These are phyloP conservation scores for Spea multiplicata DNA, from an alignment of 2,113 vertebrate genomes.

Conservation along the genomic window DNA sequence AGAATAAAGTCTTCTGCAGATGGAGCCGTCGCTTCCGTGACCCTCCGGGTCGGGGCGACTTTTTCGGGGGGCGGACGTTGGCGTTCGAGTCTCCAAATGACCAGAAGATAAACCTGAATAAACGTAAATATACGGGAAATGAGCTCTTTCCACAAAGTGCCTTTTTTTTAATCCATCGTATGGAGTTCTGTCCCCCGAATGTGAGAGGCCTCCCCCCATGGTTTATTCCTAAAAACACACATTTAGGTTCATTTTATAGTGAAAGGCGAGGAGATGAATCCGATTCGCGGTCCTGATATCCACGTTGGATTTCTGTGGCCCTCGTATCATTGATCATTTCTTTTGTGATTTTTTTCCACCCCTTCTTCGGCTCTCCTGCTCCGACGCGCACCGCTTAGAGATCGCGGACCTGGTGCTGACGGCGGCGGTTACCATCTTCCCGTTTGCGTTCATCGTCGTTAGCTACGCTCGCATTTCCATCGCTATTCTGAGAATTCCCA, in stretches of 20 bases:
- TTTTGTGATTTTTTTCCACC: constrained; percentile 35
- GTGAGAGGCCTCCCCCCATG: background rate
- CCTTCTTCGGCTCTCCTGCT: constrained; percentile 28
- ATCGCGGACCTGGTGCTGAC: background rate
- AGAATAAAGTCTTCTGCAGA: too few species aligned
- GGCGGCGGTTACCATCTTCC: constrained; percentile 14
- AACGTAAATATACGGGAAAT: too few species aligned
- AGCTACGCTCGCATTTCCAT: constrained; percentile 24
- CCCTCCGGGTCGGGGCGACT: too few species aligned
- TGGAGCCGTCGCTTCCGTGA: too few species aligned
- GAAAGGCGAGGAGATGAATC: background rate
- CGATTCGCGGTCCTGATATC: background rate
- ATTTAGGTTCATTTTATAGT: too few species aligned
- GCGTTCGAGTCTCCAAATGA: too few species aligned
- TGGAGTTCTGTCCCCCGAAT: too few species aligned
- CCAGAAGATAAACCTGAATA: too few species aligned
- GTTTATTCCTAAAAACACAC: too few species aligned
- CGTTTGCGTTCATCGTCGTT: constrained; percentile 13
- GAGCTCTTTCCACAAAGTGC: too few species aligned
- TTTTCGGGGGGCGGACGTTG: too few species aligned
- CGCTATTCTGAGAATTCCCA: constrained; percentile 14
- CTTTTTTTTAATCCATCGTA: background rate
- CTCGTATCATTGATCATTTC: constrained; percentile 12
- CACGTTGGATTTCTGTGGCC: constrained; percentile 20
- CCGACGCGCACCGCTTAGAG: background rate